These are phyloP conservation scores for Lindbergichthys nudifrons DNA, from an alignment of 2,797 vertebrate genomes.

Conservation along the genomic window DNA sequence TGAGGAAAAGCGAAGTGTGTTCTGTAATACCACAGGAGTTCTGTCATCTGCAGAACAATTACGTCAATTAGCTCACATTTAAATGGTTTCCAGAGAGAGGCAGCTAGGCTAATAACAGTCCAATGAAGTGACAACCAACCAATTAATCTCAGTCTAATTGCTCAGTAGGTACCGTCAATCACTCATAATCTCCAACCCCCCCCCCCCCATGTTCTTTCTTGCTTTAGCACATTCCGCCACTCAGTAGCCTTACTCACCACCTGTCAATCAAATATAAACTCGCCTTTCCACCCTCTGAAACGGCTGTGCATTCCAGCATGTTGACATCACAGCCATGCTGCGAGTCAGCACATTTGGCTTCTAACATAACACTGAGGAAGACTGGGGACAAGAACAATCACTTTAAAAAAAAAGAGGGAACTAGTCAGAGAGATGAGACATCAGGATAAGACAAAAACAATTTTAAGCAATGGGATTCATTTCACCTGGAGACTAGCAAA, in stretches of 20 bases:
- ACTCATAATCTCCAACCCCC: conserved; percentile 46
- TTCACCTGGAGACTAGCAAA: neutral
- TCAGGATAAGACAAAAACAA: neutral
- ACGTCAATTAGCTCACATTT: conserved; percentile 73
- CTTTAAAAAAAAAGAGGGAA: conserved; percentile 9
- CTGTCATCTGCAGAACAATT: conserved; percentile 73
- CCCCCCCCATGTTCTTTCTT: neutral
- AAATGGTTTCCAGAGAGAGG: conserved; percentile 70
- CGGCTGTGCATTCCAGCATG: conserved; percentile 58
- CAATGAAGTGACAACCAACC: conserved; percentile 73
- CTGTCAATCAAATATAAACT: conserved; percentile 70
- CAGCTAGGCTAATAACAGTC: conserved; percentile 73
- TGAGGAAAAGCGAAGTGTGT: conserved; percentile 47
- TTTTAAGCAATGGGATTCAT: conserved; percentile 11
- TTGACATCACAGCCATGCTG: conserved; percentile 61
- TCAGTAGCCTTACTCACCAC: conserved; percentile 52
- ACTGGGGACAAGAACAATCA: conserved; percentile 30
- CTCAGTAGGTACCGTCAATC: conserved; percentile 72
- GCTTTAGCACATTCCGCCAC: conserved; percentile 42
- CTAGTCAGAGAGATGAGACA: conserved; percentile 1
- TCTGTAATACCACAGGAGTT: conserved; percentile 68
- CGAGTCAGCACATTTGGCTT: conserved; percentile 64
- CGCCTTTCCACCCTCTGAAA: conserved; percentile 34
- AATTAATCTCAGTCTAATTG: conserved; percentile 78
- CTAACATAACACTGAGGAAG: conserved; percentile 41